These are phyloP conservation scores for Panagrolaimus sp. DNA, from an alignment of 1,140 invertebrate species.

Conservation along the genomic window DNA sequence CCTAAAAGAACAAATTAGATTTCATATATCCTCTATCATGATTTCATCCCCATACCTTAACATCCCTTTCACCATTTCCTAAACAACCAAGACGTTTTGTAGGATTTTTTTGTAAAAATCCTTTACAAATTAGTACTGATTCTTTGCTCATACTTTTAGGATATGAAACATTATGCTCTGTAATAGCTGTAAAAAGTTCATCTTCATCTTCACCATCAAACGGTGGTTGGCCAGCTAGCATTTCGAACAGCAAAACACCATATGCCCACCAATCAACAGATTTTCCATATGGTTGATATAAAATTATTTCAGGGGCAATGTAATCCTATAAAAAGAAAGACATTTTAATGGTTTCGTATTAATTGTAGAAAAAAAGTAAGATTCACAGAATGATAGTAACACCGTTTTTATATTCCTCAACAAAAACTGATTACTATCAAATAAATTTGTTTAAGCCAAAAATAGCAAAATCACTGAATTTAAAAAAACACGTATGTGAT, in stretches of 20 bases:
- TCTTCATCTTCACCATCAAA: slow-evolving; percentile 99
- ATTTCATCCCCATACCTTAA: slow-evolving; percentile 63
- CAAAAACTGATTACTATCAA: no score
- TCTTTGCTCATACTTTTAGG: slow-evolving; percentile 90
- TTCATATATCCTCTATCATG: no score
- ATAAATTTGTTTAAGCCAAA: no score
- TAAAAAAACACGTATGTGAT: no score
- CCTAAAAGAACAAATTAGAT: no score
- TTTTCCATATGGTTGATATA: slow-evolving; percentile 95
- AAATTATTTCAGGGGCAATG: slow-evolving; percentile 68
- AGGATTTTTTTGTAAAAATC: slow-evolving; percentile 89
- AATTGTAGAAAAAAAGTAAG: no score
- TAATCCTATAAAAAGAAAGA: slow-evolving; percentile 20
- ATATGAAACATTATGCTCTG: slow-evolving; percentile 96
- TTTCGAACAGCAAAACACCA: slow-evolving; percentile 86
- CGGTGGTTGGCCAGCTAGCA: slow-evolving; percentile 92
- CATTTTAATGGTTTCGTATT: no score
- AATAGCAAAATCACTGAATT: no score
- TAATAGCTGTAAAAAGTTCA: slow-evolving; percentile 90
- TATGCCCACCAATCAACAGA: slow-evolving; percentile 99
- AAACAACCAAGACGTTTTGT: slow-evolving; percentile 85
- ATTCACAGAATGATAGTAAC: no score
- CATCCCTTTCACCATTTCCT: slow-evolving; percentile 40
- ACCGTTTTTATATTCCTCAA: no score
- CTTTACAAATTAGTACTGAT: slow-evolving; percentile 92